Base-by-base conservation (phyloP, 2,888 invertebrate genomes). In the Thera obeliscata region DNA sequence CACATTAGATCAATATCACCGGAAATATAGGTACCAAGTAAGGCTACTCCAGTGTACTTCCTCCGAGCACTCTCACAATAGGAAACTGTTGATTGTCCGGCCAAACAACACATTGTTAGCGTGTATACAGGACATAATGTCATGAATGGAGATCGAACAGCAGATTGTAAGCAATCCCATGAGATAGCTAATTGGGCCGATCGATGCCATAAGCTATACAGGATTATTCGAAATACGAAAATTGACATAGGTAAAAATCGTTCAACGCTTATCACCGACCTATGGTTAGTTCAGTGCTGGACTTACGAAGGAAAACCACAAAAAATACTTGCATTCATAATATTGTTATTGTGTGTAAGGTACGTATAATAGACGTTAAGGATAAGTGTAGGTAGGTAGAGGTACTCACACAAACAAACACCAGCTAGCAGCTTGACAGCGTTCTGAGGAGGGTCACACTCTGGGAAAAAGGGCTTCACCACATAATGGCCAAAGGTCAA, bases 401-500 rank as follows among this genome's bases (percentile, higher is more conserved):
- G 7, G 6, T 72, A 96, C 97, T 97, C 94, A 98, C 97, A 96
- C 74, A 98, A 94, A 82, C 97, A 97, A 46, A 95, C 95, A 55
- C 97, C 97, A 5, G 98, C 98, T 65, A 98, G 89, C 3, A 98
- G 90, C 79, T 96, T 95, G 0, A 97, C 96, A 0, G 97, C 96
- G 74, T 94, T 89, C 71, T 96, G 94, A 0, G 98, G 98, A 38
- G 96, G 96, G 12, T 95, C 93, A 81, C 97, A 97, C 71, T 96
- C 95, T 52, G 95, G 95, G 85, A 97, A 98, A 86, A 98, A 96
- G 4, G 98, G 98, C 81, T 98, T 97, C 57, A 97, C 96, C 3
- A 97, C 96, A 87, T 98, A 98, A 78, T 98, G 96, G 43, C 98
- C 98, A 86, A 98, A 98, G 7, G 98, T 98, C 57, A 98, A 90